Conservation (phyloP, 2,888 invertebrate genomes). For the Taenaris catops region DNA sequence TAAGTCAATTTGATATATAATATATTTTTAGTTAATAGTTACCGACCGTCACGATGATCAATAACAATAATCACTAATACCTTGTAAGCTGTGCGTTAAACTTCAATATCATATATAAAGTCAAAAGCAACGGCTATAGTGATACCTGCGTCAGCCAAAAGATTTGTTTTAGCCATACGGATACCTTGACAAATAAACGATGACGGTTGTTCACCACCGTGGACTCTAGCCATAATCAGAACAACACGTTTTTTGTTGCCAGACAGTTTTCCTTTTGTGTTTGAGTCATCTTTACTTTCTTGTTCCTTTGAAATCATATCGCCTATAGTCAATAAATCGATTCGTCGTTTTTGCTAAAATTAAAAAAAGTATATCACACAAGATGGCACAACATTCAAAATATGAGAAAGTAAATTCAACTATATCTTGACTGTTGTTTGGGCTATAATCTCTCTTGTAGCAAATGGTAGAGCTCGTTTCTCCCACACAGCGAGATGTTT, state of each 20-base stretch:
- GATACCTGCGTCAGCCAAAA: too few species aligned
- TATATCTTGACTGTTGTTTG: constrained; percentile 81
- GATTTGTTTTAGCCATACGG: too few species aligned
- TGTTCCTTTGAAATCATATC: constrained; percentile 58
- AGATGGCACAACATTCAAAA: neutral
- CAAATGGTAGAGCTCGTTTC: constrained; percentile 83
- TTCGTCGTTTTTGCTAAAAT: constrained; percentile 90
- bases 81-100: too few species aligned
- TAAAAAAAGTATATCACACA: neutral
- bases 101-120: too few species aligned
- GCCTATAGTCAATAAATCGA: constrained; percentile 93
- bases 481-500: constrained; percentile 86
- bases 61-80: too few species aligned
- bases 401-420: too few species aligned
- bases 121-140: too few species aligned
- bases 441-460: constrained; percentile 85
- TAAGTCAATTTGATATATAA: too few species aligned
- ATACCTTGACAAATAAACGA: constrained; percentile 97
- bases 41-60: too few species aligned
- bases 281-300: constrained; percentile 43
- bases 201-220: constrained; percentile 96
- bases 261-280: constrained; percentile 73
- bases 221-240: constrained; percentile 92
- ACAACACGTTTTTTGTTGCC: constrained; percentile 81
- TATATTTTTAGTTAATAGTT: too few species aligned